Evolutionary conservation across 1,140 invertebrate genomes (phyloP).

Genomic region (Acromyrmex charruanus): DNA sequence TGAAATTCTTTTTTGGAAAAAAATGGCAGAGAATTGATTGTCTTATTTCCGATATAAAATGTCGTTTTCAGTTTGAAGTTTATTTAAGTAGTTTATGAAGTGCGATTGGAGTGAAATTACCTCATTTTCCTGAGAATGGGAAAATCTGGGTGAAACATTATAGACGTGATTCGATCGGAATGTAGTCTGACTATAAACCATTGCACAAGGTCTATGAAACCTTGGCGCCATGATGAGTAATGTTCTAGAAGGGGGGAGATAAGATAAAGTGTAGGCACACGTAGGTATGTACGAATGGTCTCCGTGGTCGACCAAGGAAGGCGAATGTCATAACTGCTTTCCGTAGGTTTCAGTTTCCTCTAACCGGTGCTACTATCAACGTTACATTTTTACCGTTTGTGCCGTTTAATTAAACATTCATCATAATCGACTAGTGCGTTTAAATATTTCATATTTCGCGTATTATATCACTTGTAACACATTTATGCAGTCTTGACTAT

Average conservation of each 20-base stretch:
- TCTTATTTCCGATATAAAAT: neutral
- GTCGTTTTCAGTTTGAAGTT: neutral
- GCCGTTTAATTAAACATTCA: neutral
- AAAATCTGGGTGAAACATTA: neutral
- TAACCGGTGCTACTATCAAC: conserved; percentile 20
- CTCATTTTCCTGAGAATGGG: neutral
- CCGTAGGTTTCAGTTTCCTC: conserved; percentile 67
- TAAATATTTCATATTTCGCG: neutral
- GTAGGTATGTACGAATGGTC: neutral
- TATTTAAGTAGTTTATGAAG: neutral
- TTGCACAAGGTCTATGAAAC: conserved; percentile 51
- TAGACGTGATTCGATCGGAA: conserved; percentile 42
- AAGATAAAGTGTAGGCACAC: conserved; percentile 18
- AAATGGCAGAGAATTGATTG: neutral
- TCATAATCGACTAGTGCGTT: neutral
- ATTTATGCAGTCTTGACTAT: too few species aligned
- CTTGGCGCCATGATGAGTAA: conserved; percentile 49
- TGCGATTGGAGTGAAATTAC: neutral
- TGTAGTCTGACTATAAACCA: conserved; percentile 22
- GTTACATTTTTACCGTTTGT: neutral
- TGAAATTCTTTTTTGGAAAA: neutral
- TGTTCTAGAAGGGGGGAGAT: conserved; percentile 45
- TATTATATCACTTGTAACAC: neutral
- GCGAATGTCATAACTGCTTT: conserved; percentile 22
- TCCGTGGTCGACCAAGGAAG: neutral